Base-by-base conservation (phyloP, 2,888 invertebrate species). In the Hermodice carunculata region DNA sequence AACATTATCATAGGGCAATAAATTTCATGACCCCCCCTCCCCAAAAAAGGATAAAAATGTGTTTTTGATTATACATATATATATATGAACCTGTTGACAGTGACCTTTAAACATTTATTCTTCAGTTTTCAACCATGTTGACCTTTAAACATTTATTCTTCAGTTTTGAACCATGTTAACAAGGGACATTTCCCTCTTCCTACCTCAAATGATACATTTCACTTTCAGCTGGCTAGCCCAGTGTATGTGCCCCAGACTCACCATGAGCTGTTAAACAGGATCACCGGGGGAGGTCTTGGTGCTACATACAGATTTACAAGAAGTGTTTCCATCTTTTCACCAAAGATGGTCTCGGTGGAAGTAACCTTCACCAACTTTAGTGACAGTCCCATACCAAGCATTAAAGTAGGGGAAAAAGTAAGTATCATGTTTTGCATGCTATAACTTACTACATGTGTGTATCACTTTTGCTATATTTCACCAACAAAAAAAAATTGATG, bases 331-430 rank as follows among this genome's bases (percentile, higher is more conserved):
- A 76, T 96, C 57, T 93, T 91, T 86, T 94, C 94, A 8, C 89
- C 91, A 3, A 88, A 88, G 70, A 94, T 96, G 94, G 91, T 91
- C 65, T 93, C 93, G 24, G 87, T 97, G 14, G 94, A 95, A 83
- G 83, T 97, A 65, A 87, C 89, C 29, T 92, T 97, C 86, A 89
- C 90, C 37, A 98, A 97, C 87, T 89, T 90, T 78, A 88, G 89
- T 46, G 89, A 90, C n/a, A 89, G 90, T 43, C 88, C 86, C 26
- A 77, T 94, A 61, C 89, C 87, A 29, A 89, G 91, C 74, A 90
- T 97, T 64, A 89, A 90, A 75, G 86, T 95, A 64, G 90, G 90
- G 43, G 90, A 90, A 76, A 93, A 93, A 90, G 94, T 93, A 81
- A 75, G 69, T 63, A 31, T 31, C 14, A 37, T n/a, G n/a, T n/a